Base-by-base conservation (phyloP, 2,113 vertebrate genomes). In the Theropithecus gelada region DNA sequence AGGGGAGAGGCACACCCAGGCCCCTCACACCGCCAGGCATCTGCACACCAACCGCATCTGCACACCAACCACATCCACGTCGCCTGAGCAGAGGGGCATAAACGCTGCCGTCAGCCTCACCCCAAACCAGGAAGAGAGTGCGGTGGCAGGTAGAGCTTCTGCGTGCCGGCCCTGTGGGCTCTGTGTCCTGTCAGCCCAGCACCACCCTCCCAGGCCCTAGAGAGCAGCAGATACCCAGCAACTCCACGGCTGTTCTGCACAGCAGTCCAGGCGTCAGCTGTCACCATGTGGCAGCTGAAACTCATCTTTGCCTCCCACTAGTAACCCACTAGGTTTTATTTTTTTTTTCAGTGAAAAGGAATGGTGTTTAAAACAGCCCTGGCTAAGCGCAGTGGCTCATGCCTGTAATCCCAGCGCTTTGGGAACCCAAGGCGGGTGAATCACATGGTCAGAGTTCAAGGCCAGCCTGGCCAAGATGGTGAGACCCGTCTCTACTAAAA, bases 281-380 rank as follows among this genome's bases (percentile, higher is more conserved):
- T 25, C 14, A 35, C 40, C 0, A 8, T 8, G 6, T 1, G 35
- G 32, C 23, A 17, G 20, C 2, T 3, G 1, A 43, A 43, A 23
- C 23, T 18, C 43, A 32, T 23, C 23, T 3, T 6, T 32, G 27
- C 61, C 27, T 38, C 84, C 66, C 23, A 50, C 50, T 35, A 38
- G 4, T 2, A 25, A 20, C 40, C 20, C 10, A 32, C 2, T 38
- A 8, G 22, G 0, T 14, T 16, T 50, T 32, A 13, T 22, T 59
- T 1, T 12, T 57, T 64, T 64, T 64, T 32, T 5, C 8, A 23
- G 1, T 0, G 18, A 43, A 6, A n/a, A 70, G 25, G 3, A 25
- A 43, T 5, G 9, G 59, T 1, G 25, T 80, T 35, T 50, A 38
- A 72, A 64, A 64, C 61, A 64, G 61, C 27, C 27, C 27, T 64